Evolutionary conservation across 30 jellyfish, hydroid and myxozoan genomes (phyloP).

Genomic region (Calvadosia cruxmelitensis): DNA sequence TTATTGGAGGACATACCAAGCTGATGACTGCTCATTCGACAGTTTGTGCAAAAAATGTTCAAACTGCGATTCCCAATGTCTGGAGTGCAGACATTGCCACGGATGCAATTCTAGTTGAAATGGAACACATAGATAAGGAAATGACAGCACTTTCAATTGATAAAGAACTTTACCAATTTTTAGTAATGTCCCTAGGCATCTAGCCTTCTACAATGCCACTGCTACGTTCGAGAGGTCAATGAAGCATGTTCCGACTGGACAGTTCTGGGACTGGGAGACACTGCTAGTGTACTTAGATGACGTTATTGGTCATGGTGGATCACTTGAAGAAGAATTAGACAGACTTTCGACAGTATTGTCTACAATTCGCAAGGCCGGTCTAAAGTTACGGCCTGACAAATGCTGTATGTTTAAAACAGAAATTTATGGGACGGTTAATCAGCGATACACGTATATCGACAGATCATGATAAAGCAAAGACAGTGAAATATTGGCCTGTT

Average conservation of each 20-base stretch:
- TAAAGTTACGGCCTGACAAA: constrained; percentile 26
- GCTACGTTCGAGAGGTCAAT: constrained; percentile 45
- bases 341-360: constrained; percentile 14
- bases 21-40: no score
- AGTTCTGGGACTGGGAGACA: constrained; percentile 1
- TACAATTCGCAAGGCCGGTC: constrained; percentile 11
- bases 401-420: constrained; percentile 20
- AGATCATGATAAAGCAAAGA: constrained; percentile 18
- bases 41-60: no score
- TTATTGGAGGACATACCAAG: no score
- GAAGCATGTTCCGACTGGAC: constrained; percentile 28
- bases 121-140: constrained; percentile 25
- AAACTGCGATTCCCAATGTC: no score
- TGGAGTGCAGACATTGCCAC: no score
- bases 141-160: no score
- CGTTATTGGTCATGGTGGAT: neutral
- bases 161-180: constrained; percentile 27
- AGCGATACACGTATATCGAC: constrained; percentile 10
- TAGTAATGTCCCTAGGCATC: no score
- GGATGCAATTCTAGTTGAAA: no score
- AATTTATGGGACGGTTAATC: constrained; percentile 16
- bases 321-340: constrained; percentile 6
- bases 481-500: neutral
- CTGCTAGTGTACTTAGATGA: neutral
- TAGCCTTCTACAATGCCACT: no score